Conservation (phyloP, 2,888 invertebrate species). For the Nysson spinosus region DNA sequence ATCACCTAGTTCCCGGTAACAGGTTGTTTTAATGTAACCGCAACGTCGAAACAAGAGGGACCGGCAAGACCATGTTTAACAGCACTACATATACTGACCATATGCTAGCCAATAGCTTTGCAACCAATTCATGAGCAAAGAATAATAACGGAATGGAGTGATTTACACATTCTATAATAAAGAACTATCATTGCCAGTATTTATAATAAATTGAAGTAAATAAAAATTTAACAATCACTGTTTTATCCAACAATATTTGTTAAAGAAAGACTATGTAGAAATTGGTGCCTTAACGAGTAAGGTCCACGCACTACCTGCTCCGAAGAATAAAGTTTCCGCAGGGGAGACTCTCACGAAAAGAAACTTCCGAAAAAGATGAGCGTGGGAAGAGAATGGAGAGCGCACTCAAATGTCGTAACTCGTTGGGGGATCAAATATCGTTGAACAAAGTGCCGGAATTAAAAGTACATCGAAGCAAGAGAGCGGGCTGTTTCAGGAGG, state of each 20-base stretch:
- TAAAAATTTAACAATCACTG: too few relatives aligned
- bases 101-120: constrained; percentile 49
- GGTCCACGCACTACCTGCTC: too few relatives aligned
- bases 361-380: neutral
- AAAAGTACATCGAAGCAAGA: constrained; percentile 10
- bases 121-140: constrained; percentile 48
- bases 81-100: constrained; percentile 30
- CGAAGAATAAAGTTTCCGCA: too few relatives aligned
- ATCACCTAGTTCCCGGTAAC: constrained; percentile 56
- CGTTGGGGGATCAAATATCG: constrained; percentile 19
- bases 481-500: neutral
- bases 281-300: too few relatives aligned
- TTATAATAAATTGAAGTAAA: too few relatives aligned
- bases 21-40: constrained; percentile 66
- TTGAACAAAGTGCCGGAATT: constrained; percentile 20
- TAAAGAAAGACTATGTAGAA: too few relatives aligned
- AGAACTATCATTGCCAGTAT: neutral
- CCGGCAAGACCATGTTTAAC: constrained; percentile 43
- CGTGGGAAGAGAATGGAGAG: neutral
- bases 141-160: too few relatives aligned
- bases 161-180: too few relatives aligned
- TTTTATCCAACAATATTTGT: too few relatives aligned
- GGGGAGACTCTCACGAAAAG: neutral
- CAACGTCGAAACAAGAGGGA: constrained; percentile 58
- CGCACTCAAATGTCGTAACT: constrained; percentile 11